Base-by-base conservation (phyloP, 2,797 vertebrate species). In the Peromyscus attwateri region DNA sequence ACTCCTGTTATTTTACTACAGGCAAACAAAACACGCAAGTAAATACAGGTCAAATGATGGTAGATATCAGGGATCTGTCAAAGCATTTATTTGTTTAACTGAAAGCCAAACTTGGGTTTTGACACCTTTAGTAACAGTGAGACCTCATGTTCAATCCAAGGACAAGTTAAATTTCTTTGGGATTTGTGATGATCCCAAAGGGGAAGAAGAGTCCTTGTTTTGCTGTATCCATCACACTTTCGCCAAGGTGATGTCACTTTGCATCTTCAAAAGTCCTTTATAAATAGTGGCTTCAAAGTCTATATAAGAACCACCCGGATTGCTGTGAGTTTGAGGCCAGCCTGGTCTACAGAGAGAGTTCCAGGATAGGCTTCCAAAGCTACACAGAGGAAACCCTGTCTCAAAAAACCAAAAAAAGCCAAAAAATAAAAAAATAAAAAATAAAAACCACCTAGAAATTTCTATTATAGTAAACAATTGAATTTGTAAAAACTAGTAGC, bases 401-500 rank as follows among this genome's bases (percentile, higher is more conserved):
- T 52, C 49, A 13, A 52, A 52, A 52, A 52, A 52, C 49, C 12
- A 49, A 49, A 49, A 49, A 49, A 4, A 46, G 43, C 43, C 43
- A 46, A 46, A 46, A 46, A 46, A 46, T 43, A 43, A 43, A 49
- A 49, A 49, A 49, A 40, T 40, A 46, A 46, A 46, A 46, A 46
- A 10, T 40, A 21, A 55, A 55, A 52, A 2, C 43, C n/a, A 94
- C 10, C 40, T 83, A 57, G 31, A 76, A 70, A 80, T 80, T 70
- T 87, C 52, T 19, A 71, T 5, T 82, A 25, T 21, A 43, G 31
- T n/a, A 85, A 92, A 89, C 71, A 64, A 62, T 29, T 27, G 27
- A 79, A 82, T 88, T 92, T 29, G 37, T 66, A 82, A 88, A 82
- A 95, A 89, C 55, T n/a, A 84, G 37, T 46, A 92, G 37, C 62